These are phyloP conservation scores for Lymantria monacha DNA, from an alignment of 2,888 invertebrate genomes.

Conservation along the genomic window DNA sequence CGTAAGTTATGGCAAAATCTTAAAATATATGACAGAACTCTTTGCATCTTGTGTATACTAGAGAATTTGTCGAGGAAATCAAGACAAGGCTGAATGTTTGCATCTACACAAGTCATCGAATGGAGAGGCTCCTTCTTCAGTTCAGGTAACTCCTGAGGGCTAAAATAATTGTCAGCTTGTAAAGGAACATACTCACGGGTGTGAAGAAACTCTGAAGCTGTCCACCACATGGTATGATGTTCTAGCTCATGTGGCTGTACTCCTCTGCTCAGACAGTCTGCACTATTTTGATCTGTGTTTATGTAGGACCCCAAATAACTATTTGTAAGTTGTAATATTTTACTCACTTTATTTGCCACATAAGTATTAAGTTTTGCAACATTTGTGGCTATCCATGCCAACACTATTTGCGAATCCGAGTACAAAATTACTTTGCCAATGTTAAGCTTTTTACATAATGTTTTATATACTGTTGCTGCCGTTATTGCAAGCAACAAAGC, in stretches of 20 bases:
- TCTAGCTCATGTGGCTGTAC: background rate
- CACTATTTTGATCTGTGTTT: background rate
- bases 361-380: background rate
- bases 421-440: background rate
- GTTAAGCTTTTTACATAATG: background rate
- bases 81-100: too few species aligned
- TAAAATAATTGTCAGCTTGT: too few species aligned
- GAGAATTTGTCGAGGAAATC: too few species aligned
- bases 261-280: background rate
- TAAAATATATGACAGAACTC: too few species aligned
- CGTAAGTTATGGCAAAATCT: too few species aligned
- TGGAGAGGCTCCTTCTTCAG: too few species aligned
- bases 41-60: too few species aligned
- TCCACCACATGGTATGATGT: background rate
- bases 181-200: too few species aligned
- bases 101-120: too few species aligned
- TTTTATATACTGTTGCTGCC: background rate
- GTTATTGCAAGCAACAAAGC: background rate
- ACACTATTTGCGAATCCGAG: background rate
- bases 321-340: background rate
- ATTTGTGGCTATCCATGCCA: background rate
- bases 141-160: background rate
- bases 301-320: background rate
- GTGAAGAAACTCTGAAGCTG: background rate
- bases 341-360: background rate